Evolutionary conservation across 2,888 invertebrate genomes (phyloP), one percentile per base, ranked within the genome.

Genomic region (Ophion ellenae): DNA sequence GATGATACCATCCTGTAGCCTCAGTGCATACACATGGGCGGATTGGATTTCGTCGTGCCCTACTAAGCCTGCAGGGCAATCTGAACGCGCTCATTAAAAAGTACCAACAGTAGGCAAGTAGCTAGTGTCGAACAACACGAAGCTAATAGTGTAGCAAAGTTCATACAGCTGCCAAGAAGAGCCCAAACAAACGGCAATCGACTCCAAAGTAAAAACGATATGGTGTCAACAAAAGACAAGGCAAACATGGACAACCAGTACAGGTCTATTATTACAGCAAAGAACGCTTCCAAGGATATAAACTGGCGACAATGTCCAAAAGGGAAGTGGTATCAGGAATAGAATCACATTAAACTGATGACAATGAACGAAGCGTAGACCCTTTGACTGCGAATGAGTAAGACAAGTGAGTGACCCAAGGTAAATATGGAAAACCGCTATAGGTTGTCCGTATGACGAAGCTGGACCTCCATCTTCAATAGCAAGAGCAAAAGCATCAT

Each of bases 1-100:
- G 76, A 67, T 75, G 45, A 57, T 76, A 66, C 17, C 17, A 7
- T 24, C n/a, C 53, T 1, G 17, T 53, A 53, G 17, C 17, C 0
- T 3, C 17, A 53, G 70, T 24, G 47, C 40, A 53, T 79, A 84
- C 64, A 78, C 70, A 69, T 77, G 85, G 45, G 45, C 17, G 5
- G 14, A 17, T 14, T 2, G 53, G 11, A 53, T 53, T 53, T 17
- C 53, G 14, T 53, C 9, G 14, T 5, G 53, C 14, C 53, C 14
- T 17, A 53, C 53, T 53, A 17, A 53, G 53, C 2, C 17, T 53
- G 53, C 14, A 53, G 53, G 53, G 14, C 53, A 53, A 53, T 53
- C 53, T 4, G 5, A 5, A 17, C 53, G 17, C 17, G 53, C 14
- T 53, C 53, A 53, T 53, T 17, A 17, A 5, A 5, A 5, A 53